Evolutionary conservation across 2,113 vertebrate genomes (phyloP), one percentile per base, ranked within the genome.

Genomic region (Hemibagrus wyckioides): DNA sequence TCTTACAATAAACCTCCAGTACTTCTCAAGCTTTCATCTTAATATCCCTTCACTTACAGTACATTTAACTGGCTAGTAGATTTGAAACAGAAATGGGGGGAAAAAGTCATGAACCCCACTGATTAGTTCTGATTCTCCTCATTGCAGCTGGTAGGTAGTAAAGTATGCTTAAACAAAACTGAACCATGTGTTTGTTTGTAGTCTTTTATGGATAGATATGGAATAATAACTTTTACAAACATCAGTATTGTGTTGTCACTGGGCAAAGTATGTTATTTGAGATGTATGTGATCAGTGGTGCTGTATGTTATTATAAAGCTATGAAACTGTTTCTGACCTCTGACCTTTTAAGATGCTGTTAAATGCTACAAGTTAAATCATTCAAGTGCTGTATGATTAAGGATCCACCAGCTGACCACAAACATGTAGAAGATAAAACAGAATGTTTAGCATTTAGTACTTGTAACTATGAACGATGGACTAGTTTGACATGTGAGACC

Each of bases 101-200:
- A 33, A 28, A 75, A 14, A 44, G 41, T 3, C 33, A 25, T 23
- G 9, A 73, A 73, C 19, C 3, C 21, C 6, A 28, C 41, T n/a
- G 67, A 71, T 76, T 76, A 76, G 23, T 76, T 69, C 65, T 69
- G 23, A n/a, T 71, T 71, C 36, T 71, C n/a, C 61, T 65, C 28
- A 30, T 39, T 9, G 67, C 67, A 71, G 7, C 67, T 71, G 67
- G 67, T 71, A 39, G 67, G 15, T 33, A 71, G 21, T 21, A 39
- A 71, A 39, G 17, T 23, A 21, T 23, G 15, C 39, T 71, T 71
- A 71, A 71, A 71, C 17, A 33, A 69, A 69, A 39, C 36, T 71
- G 39, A 71, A 71, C 1, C 1, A 8, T 33, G 36, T 69, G 67
- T 15, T 44, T 44, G 44, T 48, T 48, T 48, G 44, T 48, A 48